Evolutionary conservation across 2,113 vertebrate species (phyloP), one percentile per base, ranked within the genome.

Genomic region (Turdus rufiventris): DNA sequence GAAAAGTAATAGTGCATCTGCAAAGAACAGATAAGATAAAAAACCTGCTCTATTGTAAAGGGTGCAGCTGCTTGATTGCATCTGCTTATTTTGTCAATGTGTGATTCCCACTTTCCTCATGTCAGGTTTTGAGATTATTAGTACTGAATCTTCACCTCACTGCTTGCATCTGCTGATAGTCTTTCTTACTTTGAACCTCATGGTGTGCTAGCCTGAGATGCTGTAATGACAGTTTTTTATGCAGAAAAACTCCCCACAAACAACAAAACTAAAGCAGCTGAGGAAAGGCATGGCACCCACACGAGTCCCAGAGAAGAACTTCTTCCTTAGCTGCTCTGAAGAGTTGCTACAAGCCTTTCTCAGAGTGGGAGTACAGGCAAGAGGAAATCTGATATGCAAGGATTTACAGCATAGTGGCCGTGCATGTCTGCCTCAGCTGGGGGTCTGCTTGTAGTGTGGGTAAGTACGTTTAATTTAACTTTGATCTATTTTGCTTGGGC

Each of bases 401-500:
- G n/a, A 54, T 83, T 67, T 67, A 29, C 2, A 2, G 50, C 53
- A 34, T 0, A 57, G 57, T n/a, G 50, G 57, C 50, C 7, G 0
- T 17, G 28, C 34, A 5, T 3, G 23, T 67, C 88, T 83, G 66
- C 85, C 82, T 86, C 54, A 56, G 51, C 1, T 60, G 72, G 61
- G 79, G 75, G 56, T 86, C 79, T 88, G 68, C 85, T 63, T 86
- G 51, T 81, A 60, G 79, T 50, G 40, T n/a, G 60, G 79, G 29
- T 77, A 78, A 93, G 51, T 68, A 43, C 11, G 34, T 51, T 80
- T n/a, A 25, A 71, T 84, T 82, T 72, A 43, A 43, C 72, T 96
- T 94, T 92, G 56, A 94, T 93, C 85, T 81, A 2, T 72, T 80
- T 71, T 63, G 83, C 83, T 95, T 91, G 89, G 94, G 91, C 89